Evolutionary conservation across 2,113 vertebrate genomes (phyloP), one percentile per base, ranked within the genome.

Genomic region (Barbus barbus): DNA sequence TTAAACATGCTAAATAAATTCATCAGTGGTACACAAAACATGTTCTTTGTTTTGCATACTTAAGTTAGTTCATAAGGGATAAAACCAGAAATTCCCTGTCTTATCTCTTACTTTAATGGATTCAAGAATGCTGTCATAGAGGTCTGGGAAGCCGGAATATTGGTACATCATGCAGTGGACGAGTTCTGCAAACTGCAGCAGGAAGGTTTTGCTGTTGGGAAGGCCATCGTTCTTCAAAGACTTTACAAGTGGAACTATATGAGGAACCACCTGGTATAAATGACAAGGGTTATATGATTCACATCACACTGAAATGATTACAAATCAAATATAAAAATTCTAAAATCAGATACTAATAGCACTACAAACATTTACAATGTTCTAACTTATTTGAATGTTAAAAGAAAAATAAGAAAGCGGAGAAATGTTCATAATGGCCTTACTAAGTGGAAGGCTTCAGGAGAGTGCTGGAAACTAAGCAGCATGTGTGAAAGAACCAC

Each of bases 101-200:
- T n/a, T 44, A 44, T 44, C 3, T 20, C 86, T 90, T 96, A 99
- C 98, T 96, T 98, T 99, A 88, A 99, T 88, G 86, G 95, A 95
- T 87, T 99, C 98, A 78, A 99, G 84, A 91, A 99, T 96, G 89
- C 95, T 95, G 88, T 99, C 97, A 12, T 99, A 99, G 87, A 99
- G 97, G 89, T 99, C 98, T 82, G 98, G 98, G 90, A 99, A 99
- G 84, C 98, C 98, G 48, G 98, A 99, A 88, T 97, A 99, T 91
- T 99, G 98, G 90, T 98, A 99, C 94, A 99, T 99, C 98, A 99
- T 99, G 92, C 98, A 99, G 90, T 99, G 98, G 77, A 97, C 92
- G 84, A 99, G 85, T 89, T 98, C 97, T 11, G 96, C 93, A 82
- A 99, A 92, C 86, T 99, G 97, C 89, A 96, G 91, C 84, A 99